Evolutionary conservation across 2,797 vertebrate species (phyloP).

Genomic region (Catamblyrhynchus diadema): DNA sequence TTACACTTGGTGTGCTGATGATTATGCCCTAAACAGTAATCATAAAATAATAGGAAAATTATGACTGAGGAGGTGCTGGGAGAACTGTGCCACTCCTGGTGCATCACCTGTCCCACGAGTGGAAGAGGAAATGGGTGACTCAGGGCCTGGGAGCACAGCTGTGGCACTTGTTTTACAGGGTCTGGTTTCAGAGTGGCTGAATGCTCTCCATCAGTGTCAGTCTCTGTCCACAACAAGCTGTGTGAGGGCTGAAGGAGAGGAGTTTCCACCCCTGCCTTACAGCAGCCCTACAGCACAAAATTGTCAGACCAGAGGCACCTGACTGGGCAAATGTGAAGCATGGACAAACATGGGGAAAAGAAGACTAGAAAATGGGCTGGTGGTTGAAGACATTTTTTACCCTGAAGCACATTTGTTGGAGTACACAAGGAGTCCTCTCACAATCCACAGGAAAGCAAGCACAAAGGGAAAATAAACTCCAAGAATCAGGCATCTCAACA

Average conservation of each 20-base stretch:
- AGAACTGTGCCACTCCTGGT: background rate
- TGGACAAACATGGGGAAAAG: background rate
- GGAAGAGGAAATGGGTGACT: constrained; percentile 22
- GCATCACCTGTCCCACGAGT: background rate
- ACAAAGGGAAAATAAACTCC: background rate
- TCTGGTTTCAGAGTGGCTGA: background rate
- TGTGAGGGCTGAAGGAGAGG: background rate
- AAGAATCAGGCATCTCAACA: background rate
- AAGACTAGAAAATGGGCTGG: background rate
- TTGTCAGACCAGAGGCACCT: background rate
- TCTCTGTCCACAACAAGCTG: background rate
- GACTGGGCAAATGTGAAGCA: background rate
- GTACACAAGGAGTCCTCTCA: background rate
- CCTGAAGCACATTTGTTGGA: background rate
- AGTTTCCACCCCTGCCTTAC: background rate
- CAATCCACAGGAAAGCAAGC: background rate
- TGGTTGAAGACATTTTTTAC: background rate
- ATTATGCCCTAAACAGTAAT: background rate
- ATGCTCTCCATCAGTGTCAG: background rate
- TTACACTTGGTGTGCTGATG: background rate
- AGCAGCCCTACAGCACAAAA: background rate
- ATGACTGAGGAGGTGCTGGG: background rate
- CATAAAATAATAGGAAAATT: constrained; percentile 34
- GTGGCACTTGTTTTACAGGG: background rate
- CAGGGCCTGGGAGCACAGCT: background rate